Conservation (phyloP, 2,888 invertebrate genomes). For the Hofmannophila pseudospretella region DNA sequence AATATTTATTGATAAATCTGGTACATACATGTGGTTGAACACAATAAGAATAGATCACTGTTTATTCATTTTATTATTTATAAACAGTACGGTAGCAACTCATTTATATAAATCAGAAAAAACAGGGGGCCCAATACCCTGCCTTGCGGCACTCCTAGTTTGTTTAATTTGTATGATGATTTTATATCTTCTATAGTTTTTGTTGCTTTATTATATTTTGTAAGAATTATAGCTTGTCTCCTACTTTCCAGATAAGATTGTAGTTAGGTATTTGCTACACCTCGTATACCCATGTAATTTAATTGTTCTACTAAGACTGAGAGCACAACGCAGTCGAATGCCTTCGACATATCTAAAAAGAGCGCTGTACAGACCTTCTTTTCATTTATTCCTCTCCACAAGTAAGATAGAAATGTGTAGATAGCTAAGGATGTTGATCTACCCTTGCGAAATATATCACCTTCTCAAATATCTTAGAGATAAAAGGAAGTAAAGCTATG, state of each 20-base stretch:
- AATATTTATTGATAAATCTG: too few species aligned
- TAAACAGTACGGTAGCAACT: too few species aligned
- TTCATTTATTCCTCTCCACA: background rate
- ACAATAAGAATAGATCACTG: too few species aligned
- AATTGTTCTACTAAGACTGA: background rate
- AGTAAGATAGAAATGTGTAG: background rate
- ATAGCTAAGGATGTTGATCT: conserved; percentile 4
- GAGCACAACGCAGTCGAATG: background rate
- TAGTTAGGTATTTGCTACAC: background rate
- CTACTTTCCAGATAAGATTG: background rate
- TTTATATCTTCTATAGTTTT: too few species aligned
- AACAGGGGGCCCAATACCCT: too few species aligned
- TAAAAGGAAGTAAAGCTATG: conserved; percentile 16
- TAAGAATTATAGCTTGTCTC: too few species aligned
- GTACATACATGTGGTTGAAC: too few species aligned
- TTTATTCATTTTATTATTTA: too few species aligned
- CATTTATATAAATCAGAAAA: too few species aligned
- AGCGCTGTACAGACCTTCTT: background rate
- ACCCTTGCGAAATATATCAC: conserved; percentile 9
- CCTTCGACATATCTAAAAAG: background rate
- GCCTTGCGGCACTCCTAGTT: too few species aligned
- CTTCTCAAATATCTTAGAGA: conserved; percentile 21
- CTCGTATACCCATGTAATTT: background rate
- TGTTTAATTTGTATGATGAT: too few species aligned
- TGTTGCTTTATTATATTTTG: too few species aligned